Evolutionary conservation across 2,888 invertebrate genomes (phyloP).

Genomic region (Fragum fragum): DNA sequence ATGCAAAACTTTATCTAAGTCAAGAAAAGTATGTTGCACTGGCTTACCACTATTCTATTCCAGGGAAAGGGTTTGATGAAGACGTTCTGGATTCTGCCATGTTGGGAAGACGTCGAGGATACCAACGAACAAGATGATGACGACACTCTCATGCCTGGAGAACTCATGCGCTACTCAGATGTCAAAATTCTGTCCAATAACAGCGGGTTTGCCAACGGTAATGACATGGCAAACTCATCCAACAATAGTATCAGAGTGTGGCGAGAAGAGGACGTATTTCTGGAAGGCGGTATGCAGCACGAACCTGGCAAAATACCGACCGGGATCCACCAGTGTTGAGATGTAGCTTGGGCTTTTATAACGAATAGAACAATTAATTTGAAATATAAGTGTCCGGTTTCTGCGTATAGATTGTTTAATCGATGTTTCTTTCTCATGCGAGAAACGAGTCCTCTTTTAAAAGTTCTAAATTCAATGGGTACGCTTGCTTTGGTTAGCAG

Average conservation of each 20-base stretch:
- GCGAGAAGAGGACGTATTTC: slow-evolving; percentile 61
- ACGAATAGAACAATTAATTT: too few relatives aligned
- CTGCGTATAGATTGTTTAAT: too few relatives aligned
- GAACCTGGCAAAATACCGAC: neutral
- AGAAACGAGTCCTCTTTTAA: too few relatives aligned
- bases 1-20: too few relatives aligned
- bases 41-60: too few relatives aligned
- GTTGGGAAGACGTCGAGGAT: slow-evolving; percentile 45
- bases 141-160: slow-evolving; percentile 37
- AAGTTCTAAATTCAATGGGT: too few relatives aligned
- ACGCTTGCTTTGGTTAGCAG: too few relatives aligned
- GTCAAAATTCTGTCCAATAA: slow-evolving; percentile 16
- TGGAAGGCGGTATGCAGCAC: slow-evolving; percentile 18
- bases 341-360: too few relatives aligned
- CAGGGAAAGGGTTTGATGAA: slow-evolving; percentile 68
- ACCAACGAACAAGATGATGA: slow-evolving; percentile 23
- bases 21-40: too few relatives aligned
- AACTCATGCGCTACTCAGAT: slow-evolving; percentile 53
- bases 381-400: too few relatives aligned
- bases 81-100: slow-evolving; percentile 65
- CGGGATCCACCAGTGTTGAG: slow-evolving; percentile 18
- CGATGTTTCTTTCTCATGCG: too few relatives aligned
- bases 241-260: slow-evolving; percentile 35
- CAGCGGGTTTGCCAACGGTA: too few relatives aligned
- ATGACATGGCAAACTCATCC: neutral